These are phyloP conservation scores for Embidobia sp. DNA, from an alignment of 2,888 invertebrate species.

Conservation along the genomic window DNA sequence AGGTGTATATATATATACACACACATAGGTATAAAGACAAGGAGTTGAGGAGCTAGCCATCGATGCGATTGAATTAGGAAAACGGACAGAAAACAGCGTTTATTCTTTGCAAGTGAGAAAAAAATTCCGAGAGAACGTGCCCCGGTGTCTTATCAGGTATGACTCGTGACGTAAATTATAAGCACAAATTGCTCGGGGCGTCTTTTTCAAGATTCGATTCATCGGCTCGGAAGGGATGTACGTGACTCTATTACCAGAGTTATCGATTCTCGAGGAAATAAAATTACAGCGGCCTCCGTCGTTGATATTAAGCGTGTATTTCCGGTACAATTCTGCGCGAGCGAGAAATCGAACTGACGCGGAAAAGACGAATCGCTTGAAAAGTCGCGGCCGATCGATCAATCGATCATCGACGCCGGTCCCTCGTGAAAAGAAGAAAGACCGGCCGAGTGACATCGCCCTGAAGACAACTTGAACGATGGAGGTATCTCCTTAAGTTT, in stretches of 20 bases:
- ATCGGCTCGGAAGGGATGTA: conserved; percentile 70
- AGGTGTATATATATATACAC: too few relatives aligned
- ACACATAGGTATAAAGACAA: too few relatives aligned
- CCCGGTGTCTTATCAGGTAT: conserved; percentile 64
- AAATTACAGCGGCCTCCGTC: conserved; percentile 64
- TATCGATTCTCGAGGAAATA: conserved; percentile 64
- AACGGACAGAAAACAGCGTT: conserved; percentile 45
- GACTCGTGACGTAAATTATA: conserved; percentile 77
- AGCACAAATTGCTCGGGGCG: conserved; percentile 74
- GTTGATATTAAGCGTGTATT: conserved; percentile 65
- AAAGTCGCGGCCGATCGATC: conserved; percentile 61
- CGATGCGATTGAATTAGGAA: conserved; percentile 52
- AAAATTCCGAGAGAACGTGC: conserved; percentile 53
- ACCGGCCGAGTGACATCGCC: conserved; percentile 18
- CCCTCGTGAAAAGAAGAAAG: conserved; percentile 23
- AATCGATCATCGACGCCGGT: conserved; percentile 59
- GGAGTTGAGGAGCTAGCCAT: conserved; percentile 6
- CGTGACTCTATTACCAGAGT: conserved; percentile 77
- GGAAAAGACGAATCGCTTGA: conserved; percentile 64
- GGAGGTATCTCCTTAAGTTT: conserved; percentile 44
- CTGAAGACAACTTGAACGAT: conserved; percentile 50
- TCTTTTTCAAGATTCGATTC: conserved; percentile 72
- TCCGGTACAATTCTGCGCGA: conserved; percentile 62
- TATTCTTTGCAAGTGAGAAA: conserved; percentile 33
- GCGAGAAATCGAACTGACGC: conserved; percentile 65